These are phyloP conservation scores for Hymenochirus boettgeri DNA, from an alignment of 2,113 vertebrate species.

Conservation along the genomic window DNA sequence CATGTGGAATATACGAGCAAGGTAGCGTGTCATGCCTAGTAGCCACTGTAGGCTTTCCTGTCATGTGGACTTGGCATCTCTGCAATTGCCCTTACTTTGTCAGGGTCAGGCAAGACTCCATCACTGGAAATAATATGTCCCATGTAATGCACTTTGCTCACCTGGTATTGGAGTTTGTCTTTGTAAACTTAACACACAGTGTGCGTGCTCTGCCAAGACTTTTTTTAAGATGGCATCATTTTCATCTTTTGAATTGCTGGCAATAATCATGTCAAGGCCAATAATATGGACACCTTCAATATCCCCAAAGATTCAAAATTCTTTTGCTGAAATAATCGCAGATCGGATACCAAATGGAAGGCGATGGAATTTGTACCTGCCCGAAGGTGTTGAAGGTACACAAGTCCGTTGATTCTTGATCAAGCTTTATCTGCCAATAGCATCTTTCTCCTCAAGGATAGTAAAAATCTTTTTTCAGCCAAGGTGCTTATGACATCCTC, in stretches of 20 bases:
- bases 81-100: background rate
- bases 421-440: too few species aligned
- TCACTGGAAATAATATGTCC: background rate
- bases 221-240: too few species aligned
- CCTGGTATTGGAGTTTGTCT: background rate
- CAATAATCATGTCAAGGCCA: too few species aligned
- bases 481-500: conserved; percentile 19
- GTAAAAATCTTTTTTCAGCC: conserved; percentile 42
- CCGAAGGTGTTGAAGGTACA: conserved; percentile 45
- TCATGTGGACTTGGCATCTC: background rate
- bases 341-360: conserved; percentile 42
- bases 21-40: background rate
- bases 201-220: too few species aligned
- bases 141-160: background rate
- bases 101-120: background rate
- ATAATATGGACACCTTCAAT: too few species aligned
- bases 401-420: too few species aligned
- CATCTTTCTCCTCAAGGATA: conserved; percentile 29
- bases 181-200: background rate
- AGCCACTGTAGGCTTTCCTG: background rate
- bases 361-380: conserved; percentile 28
- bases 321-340: conserved; percentile 14
- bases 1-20: background rate
- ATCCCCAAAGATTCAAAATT: too few species aligned
- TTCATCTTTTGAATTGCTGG: too few species aligned